These are phyloP conservation scores for Saccostrea echinata DNA, from an alignment of 1,140 invertebrate genomes.

Conservation along the genomic window DNA sequence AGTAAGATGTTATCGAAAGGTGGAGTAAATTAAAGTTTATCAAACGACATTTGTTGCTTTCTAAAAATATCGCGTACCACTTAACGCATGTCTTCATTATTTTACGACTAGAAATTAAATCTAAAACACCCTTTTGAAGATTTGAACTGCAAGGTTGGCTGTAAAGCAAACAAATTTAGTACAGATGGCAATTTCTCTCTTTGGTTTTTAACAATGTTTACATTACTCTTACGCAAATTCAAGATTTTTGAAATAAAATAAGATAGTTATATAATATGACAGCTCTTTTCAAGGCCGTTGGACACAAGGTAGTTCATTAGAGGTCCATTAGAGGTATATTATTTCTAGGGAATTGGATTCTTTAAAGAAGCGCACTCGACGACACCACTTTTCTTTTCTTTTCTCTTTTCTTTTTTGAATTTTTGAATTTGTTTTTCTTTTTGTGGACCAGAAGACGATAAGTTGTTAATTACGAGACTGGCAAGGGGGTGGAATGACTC, in stretches of 20 bases:
- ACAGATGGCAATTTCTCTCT: not conserved
- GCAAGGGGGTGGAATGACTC: not conserved
- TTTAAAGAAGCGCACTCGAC: not conserved
- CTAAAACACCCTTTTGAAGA: not conserved
- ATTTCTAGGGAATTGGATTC: not conserved
- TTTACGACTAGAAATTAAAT: not conserved
- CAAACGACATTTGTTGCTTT: not conserved
- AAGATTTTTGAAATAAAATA: not conserved
- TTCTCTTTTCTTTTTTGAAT: not conserved
- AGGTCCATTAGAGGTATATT: not conserved
- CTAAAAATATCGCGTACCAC: not conserved
- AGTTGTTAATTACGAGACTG: constrained; percentile 19
- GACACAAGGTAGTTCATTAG: not conserved
- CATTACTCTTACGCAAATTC: constrained; percentile 3
- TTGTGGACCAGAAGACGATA: not conserved
- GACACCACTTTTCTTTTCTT: not conserved
- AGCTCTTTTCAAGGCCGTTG: not conserved
- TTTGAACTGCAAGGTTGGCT: not conserved
- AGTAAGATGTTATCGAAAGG: not conserved
- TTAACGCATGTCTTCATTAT: not conserved
- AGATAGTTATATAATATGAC: not conserved
- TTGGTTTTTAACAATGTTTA: constrained; percentile 11
- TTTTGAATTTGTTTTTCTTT: not conserved
- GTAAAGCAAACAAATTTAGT: not conserved
- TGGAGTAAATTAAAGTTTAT: not conserved